Percentiles rank a stretch among this genome's conserved stretches.
phyloP scores from a whole-genome alignment of 2,113 vertebrate genomes.

The Climacteris rufus region DNA sequence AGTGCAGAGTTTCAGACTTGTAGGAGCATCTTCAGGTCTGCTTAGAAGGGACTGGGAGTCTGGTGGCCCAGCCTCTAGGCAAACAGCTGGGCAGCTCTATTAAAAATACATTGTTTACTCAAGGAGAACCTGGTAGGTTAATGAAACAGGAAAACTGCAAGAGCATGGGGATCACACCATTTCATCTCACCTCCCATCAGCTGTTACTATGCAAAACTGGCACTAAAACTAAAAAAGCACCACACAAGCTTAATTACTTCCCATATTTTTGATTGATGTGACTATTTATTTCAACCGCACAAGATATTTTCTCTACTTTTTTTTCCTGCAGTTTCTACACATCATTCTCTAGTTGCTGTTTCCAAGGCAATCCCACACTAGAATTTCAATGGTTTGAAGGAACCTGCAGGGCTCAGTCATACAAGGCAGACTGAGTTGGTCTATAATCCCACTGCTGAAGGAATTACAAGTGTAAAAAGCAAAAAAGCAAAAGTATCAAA shows the following conservation, averaged over 20 bases:
- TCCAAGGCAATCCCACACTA: slow-evolving; percentile 17
- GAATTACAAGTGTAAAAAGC: not conserved
- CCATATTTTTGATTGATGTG: not conserved
- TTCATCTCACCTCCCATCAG: not conserved
- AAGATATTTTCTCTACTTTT: not conserved
- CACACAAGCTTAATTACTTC: not conserved
- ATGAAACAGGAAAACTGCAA: not conserved
- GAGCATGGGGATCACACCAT: fast-evolving
- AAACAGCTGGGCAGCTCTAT: not conserved
- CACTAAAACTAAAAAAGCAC: not conserved
- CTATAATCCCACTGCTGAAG: not conserved
- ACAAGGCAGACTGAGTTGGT: not conserved
- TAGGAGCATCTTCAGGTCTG: not conserved
- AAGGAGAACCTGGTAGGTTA: not conserved
- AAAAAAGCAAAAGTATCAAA: not conserved
- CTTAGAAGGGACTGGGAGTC: not conserved
- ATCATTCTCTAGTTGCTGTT: not conserved
- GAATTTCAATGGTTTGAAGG: not conserved
- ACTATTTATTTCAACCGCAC: not conserved
- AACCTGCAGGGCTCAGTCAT: not conserved
- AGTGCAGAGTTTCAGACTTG: not conserved
- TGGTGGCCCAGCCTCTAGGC: not conserved
- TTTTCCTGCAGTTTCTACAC: not conserved
- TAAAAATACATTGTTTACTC: not conserved
- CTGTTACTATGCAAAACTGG: not conserved